These are phyloP conservation scores for Tadarida brasiliensis DNA, from an alignment of 2,797 vertebrate genomes.

Conservation along the genomic window DNA sequence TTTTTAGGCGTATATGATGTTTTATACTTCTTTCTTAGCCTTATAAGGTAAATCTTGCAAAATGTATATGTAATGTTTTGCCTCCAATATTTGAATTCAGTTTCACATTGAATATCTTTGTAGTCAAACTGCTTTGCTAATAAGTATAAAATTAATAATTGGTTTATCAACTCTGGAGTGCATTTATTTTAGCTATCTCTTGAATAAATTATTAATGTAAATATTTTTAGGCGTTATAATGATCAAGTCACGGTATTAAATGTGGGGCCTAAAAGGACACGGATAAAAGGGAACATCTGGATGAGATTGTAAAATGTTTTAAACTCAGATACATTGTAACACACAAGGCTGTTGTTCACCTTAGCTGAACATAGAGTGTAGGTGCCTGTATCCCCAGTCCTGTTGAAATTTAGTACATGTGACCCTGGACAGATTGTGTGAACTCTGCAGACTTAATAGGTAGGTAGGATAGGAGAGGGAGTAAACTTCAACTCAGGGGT, in stretches of 20 bases:
- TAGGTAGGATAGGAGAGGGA: neutral
- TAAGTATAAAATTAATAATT: constrained; percentile 23
- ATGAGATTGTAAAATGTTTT: neutral
- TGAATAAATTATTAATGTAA: constrained; percentile 8
- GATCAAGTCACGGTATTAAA: neutral
- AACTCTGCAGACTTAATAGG: neutral
- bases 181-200: constrained; percentile 3
- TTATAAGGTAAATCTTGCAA: neutral
- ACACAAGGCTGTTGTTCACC: neutral
- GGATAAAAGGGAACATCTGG: neutral
- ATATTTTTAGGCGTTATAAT: constrained; percentile 30
- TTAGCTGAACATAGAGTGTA: neutral
- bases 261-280: neutral
- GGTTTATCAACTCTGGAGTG: neutral
- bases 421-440: neutral
- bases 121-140: neutral
- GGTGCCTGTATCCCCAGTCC: neutral
- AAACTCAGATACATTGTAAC: neutral
- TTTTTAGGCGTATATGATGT: neutral
- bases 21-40: neutral
- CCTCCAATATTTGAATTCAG: neutral
- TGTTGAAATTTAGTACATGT: neutral
- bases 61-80: neutral
- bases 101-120: neutral
- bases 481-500: neutral